Conservation (phyloP, 2,888 invertebrate species). For the Merodon equestris region DNA sequence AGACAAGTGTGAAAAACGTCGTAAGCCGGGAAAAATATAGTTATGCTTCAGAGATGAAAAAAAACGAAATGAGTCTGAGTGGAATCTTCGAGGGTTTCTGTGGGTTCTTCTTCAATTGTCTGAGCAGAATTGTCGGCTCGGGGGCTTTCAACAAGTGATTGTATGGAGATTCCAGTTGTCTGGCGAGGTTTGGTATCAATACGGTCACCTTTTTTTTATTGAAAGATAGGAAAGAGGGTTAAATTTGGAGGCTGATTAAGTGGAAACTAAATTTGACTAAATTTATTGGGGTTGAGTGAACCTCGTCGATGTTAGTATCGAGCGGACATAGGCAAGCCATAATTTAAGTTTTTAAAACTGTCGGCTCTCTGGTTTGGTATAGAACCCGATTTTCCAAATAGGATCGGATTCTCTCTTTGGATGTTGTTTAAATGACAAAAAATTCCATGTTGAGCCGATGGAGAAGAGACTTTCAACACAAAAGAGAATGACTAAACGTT, state of each 20-base stretch:
- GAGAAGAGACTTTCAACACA: no score
- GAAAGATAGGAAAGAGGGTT: constrained; percentile 39
- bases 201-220: constrained; percentile 25
- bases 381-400: no score
- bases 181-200: constrained; percentile 14
- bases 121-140: constrained; percentile 35
- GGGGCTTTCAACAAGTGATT: constrained; percentile 16
- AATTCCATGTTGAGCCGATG: no score
- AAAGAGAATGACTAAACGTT: no score
- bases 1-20: constrained; percentile 47
- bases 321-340: no score
- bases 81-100: constrained; percentile 29
- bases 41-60: constrained; percentile 59
- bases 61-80: constrained; percentile 58
- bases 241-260: constrained; percentile 33
- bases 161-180: constrained; percentile 27
- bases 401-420: no score
- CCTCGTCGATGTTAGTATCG: no score
- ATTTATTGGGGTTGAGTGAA: no score
- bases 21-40: constrained; percentile 54
- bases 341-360: no score
- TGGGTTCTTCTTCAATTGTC: constrained; percentile 50
- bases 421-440: no score
- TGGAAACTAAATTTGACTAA: no score
- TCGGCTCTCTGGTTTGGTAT: no score